phyloP scores from a whole-genome alignment of 1,140 invertebrate species.

The Diuraphis noxia region DNA sequence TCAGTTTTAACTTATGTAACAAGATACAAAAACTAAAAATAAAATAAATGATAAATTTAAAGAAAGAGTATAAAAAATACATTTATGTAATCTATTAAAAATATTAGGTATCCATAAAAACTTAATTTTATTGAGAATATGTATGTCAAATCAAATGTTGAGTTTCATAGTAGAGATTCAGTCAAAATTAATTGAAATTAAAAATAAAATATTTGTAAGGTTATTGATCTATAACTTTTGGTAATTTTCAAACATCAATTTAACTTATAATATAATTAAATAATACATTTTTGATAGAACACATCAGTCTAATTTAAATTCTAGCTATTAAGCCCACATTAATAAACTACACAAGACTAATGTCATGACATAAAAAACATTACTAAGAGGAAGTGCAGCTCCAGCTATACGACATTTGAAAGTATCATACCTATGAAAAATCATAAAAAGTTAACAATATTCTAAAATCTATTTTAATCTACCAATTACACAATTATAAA shows the following conservation, averaged over 20 bases:
- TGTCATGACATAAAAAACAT: slow-evolving; percentile 58
- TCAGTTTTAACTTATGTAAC: not conserved
- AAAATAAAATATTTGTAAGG: not conserved
- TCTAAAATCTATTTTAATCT: not conserved
- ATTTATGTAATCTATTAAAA: not conserved
- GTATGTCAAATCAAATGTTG: not conserved
- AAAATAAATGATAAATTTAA: not conserved
- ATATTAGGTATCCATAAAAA: not conserved
- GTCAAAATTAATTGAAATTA: not conserved
- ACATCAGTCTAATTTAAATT: not conserved
- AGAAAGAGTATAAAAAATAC: not conserved
- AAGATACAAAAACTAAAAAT: not conserved
- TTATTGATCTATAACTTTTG: not conserved
- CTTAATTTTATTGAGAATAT: not conserved
- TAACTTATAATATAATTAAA: not conserved
- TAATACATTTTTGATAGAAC: not conserved
- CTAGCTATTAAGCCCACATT: slow-evolving; percentile 35
- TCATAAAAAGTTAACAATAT: not conserved
- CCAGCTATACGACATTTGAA: slow-evolving; percentile 89
- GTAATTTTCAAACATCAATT: not conserved
- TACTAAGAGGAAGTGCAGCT: slow-evolving; percentile 67
- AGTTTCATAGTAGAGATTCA: slow-evolving; percentile 13
- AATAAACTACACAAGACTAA: slow-evolving; percentile 21
- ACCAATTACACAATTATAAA: not conserved
- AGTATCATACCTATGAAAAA: slow-evolving; percentile 73